Base-by-base conservation (phyloP, 2,888 invertebrate genomes). In the Nasonovia ribisnigri region DNA sequence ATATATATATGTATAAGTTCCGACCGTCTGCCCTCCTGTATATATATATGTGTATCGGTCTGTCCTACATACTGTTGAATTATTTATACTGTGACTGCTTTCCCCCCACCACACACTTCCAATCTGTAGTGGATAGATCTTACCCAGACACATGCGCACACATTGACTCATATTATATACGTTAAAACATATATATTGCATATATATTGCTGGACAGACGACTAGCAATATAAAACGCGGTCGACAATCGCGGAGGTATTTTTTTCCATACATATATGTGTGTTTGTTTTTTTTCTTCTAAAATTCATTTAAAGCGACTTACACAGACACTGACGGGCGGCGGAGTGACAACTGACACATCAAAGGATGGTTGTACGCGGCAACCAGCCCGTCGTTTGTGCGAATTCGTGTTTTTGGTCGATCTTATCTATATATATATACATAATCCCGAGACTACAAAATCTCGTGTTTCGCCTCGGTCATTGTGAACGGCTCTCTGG, bases 21-120 rank as follows among this genome's bases (percentile, higher is more conserved):
- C 13, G 16, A 90, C 36, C 54, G 43, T 5, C 42, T 16, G 8
- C 84, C 54, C 6, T 26, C 3, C 48, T n/a, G 24, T 48, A 54
- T 24, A 54, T 29, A 46, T 46, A 77, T 77, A 36, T 36, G 24
- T 51, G 77, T 77, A 84, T 90, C 36, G 24, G 6, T n/a, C 43
- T 60, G 46, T 46, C 36, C 43, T 29, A 24, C 36, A 36, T 48
- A 86, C 36, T 92, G 36, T 92, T 92, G 86, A 86, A 92, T 92
- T 92, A 92, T 92, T 87, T 92, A 92, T 92, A 86, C 46, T 26
- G 43, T 26, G 46, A 86, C 60, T 86, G 86, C 26, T 54, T 86
- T 46, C 43, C 42, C 57, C 24, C 16, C 36, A 4, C 0, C 60
- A 67, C 10, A 29, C n/a, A 20, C 20, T 77, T 77, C 36, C 20